These are phyloP conservation scores for Cinara cedri DNA, from an alignment of 2,888 invertebrate genomes.

Conservation along the genomic window DNA sequence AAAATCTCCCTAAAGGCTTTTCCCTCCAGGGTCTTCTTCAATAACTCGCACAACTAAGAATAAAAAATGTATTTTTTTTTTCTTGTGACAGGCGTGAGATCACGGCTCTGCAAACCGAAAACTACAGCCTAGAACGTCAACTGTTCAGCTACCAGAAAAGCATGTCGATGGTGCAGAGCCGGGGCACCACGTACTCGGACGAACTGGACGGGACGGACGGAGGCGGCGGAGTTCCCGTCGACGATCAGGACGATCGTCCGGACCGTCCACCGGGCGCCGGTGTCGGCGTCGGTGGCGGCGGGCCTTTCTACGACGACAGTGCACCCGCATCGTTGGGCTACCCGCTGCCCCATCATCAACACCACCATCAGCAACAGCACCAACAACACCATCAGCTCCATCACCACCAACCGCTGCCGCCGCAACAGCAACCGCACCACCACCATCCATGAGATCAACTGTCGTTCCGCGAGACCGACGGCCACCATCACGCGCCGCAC, in stretches of 20 bases:
- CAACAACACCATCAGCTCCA: slow-evolving; percentile 12
- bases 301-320: slow-evolving; percentile 19
- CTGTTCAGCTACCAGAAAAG: slow-evolving; percentile 83
- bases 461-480: slow-evolving; percentile 49
- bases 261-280: slow-evolving; percentile 60
- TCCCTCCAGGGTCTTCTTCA: too few relatives aligned
- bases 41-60: too few relatives aligned
- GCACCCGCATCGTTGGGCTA: background rate
- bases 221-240: slow-evolving; percentile 61
- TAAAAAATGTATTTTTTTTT: too few relatives aligned
- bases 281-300: too few relatives aligned
- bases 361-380: background rate
- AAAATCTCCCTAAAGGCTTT: too few relatives aligned
- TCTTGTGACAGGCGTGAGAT: slow-evolving; percentile 72
- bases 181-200: slow-evolving; percentile 65
- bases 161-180: slow-evolving; percentile 74
- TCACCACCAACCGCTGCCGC: slow-evolving; percentile 1
- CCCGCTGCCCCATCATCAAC: slow-evolving; percentile 12
- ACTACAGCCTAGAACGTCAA: slow-evolving; percentile 80
- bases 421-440: slow-evolving; percentile 9
- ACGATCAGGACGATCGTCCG: too few relatives aligned
- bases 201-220: slow-evolving; percentile 63
- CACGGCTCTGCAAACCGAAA: slow-evolving; percentile 79
- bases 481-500: slow-evolving; percentile 38
- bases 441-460: slow-evolving; percentile 50